phyloP scores from a whole-genome alignment of 2,113 vertebrate genomes.

The Natator depressus region DNA sequence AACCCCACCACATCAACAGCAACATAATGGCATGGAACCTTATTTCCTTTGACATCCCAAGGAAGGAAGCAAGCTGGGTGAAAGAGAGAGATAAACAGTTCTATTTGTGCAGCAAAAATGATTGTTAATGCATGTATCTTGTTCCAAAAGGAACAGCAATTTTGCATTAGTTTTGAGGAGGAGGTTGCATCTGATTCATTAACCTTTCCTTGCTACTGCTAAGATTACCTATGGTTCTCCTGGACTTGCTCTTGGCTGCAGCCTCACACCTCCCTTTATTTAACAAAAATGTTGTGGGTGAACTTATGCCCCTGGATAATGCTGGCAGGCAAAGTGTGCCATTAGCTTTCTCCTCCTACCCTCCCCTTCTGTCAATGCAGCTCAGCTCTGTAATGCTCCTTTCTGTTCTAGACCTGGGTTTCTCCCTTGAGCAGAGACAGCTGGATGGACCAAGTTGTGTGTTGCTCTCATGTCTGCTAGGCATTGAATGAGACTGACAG shows the following conservation, averaged over 20 bases:
- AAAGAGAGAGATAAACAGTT: background rate
- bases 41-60: background rate
- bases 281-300: background rate
- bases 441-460: accelerated
- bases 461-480: background rate
- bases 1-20: background rate
- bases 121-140: background rate
- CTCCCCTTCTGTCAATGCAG: accelerated
- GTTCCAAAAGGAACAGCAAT: background rate
- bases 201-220: background rate
- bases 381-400: background rate
- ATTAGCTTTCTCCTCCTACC: accelerated
- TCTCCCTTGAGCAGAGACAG: background rate
- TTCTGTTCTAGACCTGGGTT: background rate
- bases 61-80: background rate
- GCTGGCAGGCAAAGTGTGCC: accelerated
- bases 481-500: background rate
- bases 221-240: background rate
- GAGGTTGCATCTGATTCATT: background rate
- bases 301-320: background rate
- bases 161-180: background rate
- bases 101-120: background rate
- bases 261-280: background rate
- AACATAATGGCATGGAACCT: background rate
- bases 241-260: background rate